These are phyloP conservation scores for Caenorhabditis drosophilae DNA, from an alignment of 2,888 invertebrate genomes.

Conservation along the genomic window DNA sequence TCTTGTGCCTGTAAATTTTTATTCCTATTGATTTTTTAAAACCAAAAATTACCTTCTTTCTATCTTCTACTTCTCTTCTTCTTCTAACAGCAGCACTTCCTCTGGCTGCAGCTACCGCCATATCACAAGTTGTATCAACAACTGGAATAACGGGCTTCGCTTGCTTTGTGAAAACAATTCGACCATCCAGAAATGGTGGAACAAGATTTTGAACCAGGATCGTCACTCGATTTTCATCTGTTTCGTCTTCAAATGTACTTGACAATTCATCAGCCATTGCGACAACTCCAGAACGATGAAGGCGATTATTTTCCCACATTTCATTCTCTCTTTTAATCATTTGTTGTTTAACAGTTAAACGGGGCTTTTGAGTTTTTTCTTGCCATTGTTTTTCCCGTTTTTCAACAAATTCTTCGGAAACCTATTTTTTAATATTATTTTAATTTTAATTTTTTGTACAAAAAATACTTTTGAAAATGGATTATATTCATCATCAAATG, in stretches of 20 bases:
- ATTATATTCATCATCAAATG: conserved; percentile 81
- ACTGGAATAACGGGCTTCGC: conserved; percentile 58
- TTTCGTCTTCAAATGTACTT: conserved; percentile 77
- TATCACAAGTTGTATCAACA: conserved; percentile 90
- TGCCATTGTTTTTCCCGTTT: conserved; percentile 92
- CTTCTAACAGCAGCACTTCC: conserved; percentile 88
- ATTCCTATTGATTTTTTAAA: too few relatives aligned
- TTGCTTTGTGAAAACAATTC: conserved; percentile 93
- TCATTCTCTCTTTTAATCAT: conserved; percentile 96
- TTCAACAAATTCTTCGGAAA: conserved; percentile 83
- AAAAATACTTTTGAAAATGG: conserved; percentile 83
- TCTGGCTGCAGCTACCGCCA: conserved; percentile 93
- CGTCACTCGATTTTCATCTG: conserved; percentile 87
- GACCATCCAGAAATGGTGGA: conserved; percentile 95
- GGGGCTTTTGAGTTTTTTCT: conserved; percentile 78
- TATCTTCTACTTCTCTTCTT: conserved; percentile 92
- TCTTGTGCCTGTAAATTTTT: too few relatives aligned
- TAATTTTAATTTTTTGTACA: too few relatives aligned
- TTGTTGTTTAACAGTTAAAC: conserved; percentile 88
- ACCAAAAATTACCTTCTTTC: too few relatives aligned
- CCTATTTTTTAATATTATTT: too few relatives aligned
- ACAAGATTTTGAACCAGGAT: conserved; percentile 95
- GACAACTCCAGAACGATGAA: conserved; percentile 78
- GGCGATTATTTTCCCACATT: conserved; percentile 95
- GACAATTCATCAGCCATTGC: conserved; percentile 38